Evolutionary conservation across 2,113 vertebrate species (phyloP).

Genomic region (Tenrec ecaudatus): DNA sequence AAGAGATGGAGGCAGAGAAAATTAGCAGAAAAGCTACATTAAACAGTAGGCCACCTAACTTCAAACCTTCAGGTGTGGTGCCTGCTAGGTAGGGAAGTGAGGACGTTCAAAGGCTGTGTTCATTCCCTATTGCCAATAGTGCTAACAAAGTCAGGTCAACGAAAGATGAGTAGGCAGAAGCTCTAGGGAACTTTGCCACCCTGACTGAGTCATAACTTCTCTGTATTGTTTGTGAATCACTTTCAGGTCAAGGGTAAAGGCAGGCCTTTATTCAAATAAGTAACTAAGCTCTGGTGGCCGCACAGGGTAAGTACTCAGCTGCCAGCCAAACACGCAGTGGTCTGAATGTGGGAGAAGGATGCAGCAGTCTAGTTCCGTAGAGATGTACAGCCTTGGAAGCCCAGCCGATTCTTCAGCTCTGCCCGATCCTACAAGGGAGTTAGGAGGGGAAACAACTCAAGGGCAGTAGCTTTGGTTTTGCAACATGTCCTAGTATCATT

Average conservation of each 20-base stretch:
- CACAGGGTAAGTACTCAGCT: too few relatives aligned
- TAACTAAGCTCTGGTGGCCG: too few relatives aligned
- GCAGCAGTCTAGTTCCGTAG: too few relatives aligned
- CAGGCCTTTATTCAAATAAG: not conserved
- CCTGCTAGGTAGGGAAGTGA: not conserved
- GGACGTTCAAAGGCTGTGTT: not conserved
- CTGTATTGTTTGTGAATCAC: not conserved
- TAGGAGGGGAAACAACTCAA: too few relatives aligned
- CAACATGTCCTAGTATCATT: not conserved
- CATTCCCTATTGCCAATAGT: not conserved
- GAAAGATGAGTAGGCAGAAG: not conserved
- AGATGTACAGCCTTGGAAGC: too few relatives aligned
- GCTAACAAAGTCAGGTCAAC: not conserved
- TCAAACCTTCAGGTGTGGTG: not conserved
- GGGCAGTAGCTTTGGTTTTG: too few relatives aligned
- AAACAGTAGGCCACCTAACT: not conserved
- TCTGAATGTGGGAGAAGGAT: too few relatives aligned
- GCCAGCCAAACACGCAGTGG: too few relatives aligned
- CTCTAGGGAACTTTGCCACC: not conserved
- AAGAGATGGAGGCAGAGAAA: too few relatives aligned
- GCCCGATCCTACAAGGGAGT: too few relatives aligned
- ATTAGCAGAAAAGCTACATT: too few relatives aligned
- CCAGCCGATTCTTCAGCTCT: too few relatives aligned
- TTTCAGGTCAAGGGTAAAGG: not conserved
- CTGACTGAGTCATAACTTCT: not conserved